Evolutionary conservation across 1,140 invertebrate species (phyloP).

Genomic region (Tetramorium simillimum): DNA sequence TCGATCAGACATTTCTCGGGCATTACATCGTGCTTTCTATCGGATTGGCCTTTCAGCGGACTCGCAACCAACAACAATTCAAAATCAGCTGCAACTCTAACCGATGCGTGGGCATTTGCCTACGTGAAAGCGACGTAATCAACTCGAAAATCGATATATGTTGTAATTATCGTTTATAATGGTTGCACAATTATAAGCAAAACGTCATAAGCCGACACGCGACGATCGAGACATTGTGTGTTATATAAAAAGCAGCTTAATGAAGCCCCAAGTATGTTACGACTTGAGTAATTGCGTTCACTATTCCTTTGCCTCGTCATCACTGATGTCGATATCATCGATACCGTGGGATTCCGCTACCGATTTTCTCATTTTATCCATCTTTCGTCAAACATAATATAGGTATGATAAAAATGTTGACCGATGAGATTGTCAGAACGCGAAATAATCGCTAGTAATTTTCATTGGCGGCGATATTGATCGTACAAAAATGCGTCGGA

Average conservation of each 20-base stretch:
- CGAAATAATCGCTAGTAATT: constrained; percentile 71
- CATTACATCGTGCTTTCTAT: constrained; percentile 53
- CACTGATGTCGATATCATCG: constrained; percentile 42
- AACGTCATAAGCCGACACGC: constrained; percentile 73
- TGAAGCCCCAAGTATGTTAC: constrained; percentile 74
- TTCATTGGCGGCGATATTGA: constrained; percentile 14
- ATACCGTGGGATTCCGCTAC: constrained; percentile 23
- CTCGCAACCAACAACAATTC: constrained; percentile 1
- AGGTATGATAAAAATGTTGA: constrained; percentile 21
- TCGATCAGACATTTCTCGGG: background rate
- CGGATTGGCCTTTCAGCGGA: background rate
- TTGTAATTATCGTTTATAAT: constrained; percentile 35
- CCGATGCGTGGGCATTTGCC: background rate
- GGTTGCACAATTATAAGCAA: constrained; percentile 60
- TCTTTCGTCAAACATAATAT: background rate
- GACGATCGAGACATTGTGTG: constrained; percentile 67
- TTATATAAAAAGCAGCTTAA: constrained; percentile 82
- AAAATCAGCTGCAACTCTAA: constrained; percentile 28
- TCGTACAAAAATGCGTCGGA: background rate
- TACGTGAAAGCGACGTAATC: constrained; percentile 33
- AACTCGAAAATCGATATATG: constrained; percentile 30
- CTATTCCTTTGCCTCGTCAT: constrained; percentile 35
- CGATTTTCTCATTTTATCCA: background rate
- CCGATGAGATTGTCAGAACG: constrained; percentile 31
- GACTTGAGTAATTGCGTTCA: constrained; percentile 67